A percentile compares a stretch with the other conserved stretches of the same genome.
Conservation (phyloP, 53 echinoderm and acorn worm species). For the Apostichopus leukothele region DNA sequence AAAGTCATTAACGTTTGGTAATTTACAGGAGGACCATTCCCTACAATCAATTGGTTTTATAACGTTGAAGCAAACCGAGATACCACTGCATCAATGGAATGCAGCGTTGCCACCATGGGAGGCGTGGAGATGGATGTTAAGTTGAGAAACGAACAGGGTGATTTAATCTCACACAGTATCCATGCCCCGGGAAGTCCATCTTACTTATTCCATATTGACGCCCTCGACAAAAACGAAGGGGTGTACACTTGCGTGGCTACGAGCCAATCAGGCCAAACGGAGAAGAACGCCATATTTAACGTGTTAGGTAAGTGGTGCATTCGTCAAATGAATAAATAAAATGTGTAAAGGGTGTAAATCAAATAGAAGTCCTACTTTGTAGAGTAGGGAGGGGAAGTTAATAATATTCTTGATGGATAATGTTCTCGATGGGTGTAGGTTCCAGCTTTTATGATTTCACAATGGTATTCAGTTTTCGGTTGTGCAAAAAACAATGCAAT, state of each 20-base stretch:
- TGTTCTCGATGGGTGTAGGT: too few species aligned
- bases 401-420: too few species aligned
- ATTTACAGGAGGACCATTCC: constrained; percentile 21
- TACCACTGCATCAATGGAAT: neutral
- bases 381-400: too few species aligned
- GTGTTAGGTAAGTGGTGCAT: constrained; percentile 50
- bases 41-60: neutral
- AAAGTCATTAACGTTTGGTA: too few species aligned
- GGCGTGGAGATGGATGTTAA: constrained; percentile 24
- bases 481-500: too few species aligned
- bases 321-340: too few species aligned
- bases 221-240: constrained; percentile 43
- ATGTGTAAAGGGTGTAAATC: too few species aligned
- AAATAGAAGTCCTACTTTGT: too few species aligned
- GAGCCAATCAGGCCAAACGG: constrained; percentile 53
- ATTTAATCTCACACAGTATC: neutral
- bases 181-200: neutral
- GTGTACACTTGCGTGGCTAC: constrained; percentile 64
- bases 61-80: constrained; percentile 1
- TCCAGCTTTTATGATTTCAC: too few species aligned
- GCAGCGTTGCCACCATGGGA: neutral
- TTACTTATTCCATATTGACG: constrained; percentile 23
- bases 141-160: neutral
- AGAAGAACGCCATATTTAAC: constrained; percentile 25
- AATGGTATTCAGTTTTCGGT: too few species aligned